These are phyloP conservation scores for Calypte anna DNA, from an alignment of 2,113 vertebrate species.

Conservation along the genomic window DNA sequence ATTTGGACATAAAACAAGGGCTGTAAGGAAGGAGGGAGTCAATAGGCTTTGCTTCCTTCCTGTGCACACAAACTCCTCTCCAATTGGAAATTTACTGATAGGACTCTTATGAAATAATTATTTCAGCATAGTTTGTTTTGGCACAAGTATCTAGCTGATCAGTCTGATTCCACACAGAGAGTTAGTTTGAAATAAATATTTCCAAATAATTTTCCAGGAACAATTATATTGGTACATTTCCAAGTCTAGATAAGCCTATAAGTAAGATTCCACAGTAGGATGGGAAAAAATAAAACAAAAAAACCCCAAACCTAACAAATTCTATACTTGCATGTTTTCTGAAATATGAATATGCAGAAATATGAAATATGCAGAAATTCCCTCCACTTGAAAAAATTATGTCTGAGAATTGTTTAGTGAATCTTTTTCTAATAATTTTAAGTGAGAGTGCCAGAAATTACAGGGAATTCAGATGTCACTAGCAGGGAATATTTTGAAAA, in stretches of 20 bases:
- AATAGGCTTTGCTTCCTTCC: constrained; percentile 54
- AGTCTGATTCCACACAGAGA: background rate
- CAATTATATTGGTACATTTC: constrained; percentile 15
- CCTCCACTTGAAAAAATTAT: background rate
- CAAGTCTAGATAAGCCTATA: constrained; percentile 20
- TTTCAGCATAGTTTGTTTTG: constrained; percentile 24
- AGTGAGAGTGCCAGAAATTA: background rate
- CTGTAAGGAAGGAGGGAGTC: constrained; percentile 30
- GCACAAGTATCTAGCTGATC: background rate
- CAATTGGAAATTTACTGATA: constrained; percentile 30
- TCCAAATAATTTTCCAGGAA: constrained; percentile 25
- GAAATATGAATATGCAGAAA: background rate
- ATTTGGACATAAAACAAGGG: constrained; percentile 52
- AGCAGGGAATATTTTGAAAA: background rate
- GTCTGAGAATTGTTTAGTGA: background rate
- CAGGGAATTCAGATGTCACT: background rate
- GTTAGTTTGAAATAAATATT: background rate
- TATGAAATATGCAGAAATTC: background rate
- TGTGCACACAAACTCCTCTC: background rate
- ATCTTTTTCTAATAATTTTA: background rate
- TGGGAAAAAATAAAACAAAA: background rate
- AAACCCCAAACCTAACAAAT: background rate
- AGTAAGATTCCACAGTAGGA: background rate
- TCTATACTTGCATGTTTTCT: background rate
- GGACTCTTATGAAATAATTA: constrained; percentile 18